phyloP scores from a whole-genome alignment of 2,888 invertebrate species.

The Orthosia incerta region DNA sequence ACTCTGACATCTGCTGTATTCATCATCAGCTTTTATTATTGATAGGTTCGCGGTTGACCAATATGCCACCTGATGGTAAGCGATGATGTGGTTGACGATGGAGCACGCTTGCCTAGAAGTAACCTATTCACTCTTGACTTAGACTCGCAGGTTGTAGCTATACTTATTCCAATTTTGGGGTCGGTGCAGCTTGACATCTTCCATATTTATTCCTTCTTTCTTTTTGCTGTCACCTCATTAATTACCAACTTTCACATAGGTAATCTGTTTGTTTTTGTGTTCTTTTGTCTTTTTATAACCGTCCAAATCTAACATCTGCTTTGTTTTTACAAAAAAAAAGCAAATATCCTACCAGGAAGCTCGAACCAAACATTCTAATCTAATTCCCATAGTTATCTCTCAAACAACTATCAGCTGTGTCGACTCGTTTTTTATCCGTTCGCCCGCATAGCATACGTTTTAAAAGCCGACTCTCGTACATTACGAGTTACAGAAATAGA shows the following conservation, averaged over 20 bases:
- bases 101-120: no score
- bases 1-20: no score
- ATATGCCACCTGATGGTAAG: no score
- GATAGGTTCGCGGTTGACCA: no score
- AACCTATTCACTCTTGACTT: no score
- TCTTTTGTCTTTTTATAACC: no score
- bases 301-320: neutral
- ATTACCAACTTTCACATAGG: no score
- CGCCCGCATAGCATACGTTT: conserved; percentile 38
- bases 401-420: conserved; percentile 43
- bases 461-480: conserved; percentile 33
- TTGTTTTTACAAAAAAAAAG: neutral
- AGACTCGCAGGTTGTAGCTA: no score
- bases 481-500: conserved; percentile 58
- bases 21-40: no score
- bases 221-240: neutral
- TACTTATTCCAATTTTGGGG: no score
- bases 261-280: no score
- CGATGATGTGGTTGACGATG: no score
- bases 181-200: neutral
- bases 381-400: conserved; percentile 27
- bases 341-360: conserved; percentile 19
- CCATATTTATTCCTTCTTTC: neutral
- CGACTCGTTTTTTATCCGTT: conserved; percentile 29
- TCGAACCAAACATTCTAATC: conserved; percentile 26